Evolutionary conservation across 2,113 vertebrate genomes (phyloP).

Genomic region (Cyprinodon variegatus): DNA sequence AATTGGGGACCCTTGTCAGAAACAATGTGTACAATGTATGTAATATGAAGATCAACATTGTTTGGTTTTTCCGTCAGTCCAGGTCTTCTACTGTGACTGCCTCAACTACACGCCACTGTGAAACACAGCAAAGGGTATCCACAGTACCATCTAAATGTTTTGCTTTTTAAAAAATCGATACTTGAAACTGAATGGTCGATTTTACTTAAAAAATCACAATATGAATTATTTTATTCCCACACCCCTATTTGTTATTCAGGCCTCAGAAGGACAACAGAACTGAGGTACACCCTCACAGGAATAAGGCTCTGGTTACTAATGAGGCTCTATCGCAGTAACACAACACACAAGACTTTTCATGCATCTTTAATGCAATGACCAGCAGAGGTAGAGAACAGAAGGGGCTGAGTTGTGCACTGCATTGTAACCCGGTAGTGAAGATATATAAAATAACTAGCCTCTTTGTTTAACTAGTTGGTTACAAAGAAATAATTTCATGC

Average conservation of each 20-base stretch:
- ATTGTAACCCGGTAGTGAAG: conserved; percentile 41
- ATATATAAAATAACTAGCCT: conserved; percentile 11
- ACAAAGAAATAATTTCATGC: background rate
- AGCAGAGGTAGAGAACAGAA: conserved; percentile 24
- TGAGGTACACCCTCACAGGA: conserved; percentile 22
- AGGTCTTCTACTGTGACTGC: no score
- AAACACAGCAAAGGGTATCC: no score
- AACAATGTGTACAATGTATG: no score
- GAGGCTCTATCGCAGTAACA: conserved; percentile 54
- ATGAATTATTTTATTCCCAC: no score
- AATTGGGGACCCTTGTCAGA: no score
- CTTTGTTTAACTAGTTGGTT: background rate
- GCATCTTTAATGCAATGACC: conserved; percentile 64
- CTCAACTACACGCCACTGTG: no score
- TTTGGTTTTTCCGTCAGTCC: no score
- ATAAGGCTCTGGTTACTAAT: conserved; percentile 55
- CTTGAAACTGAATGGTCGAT: no score
- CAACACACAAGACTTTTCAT: conserved; percentile 43
- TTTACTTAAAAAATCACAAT: no score
- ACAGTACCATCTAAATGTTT: no score
- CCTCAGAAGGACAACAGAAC: conserved; percentile 47
- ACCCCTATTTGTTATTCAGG: conserved; percentile 42
- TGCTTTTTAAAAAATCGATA: no score
- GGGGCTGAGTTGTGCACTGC: conserved; percentile 16
- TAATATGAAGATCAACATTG: no score